Conservation (phyloP, 2,113 vertebrate genomes). For the Lepus timidus region DNA sequence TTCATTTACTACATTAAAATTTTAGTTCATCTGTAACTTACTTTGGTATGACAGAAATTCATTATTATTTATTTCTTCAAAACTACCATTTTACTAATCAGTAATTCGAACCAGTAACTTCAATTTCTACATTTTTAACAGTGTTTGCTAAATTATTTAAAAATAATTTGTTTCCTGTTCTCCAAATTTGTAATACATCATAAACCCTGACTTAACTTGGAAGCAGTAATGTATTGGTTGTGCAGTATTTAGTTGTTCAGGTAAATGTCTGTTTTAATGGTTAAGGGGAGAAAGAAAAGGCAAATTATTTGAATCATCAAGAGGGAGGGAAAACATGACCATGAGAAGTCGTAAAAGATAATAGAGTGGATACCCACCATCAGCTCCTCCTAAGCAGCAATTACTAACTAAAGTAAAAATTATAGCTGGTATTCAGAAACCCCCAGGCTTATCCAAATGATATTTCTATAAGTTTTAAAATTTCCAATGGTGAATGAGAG, state of each 20-base stretch:
- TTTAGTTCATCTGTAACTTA: not conserved
- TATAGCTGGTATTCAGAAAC: not conserved
- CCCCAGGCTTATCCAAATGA: not conserved
- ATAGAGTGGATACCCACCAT: rapidly evolving
- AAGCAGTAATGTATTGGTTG: not conserved
- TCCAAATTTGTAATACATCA: not conserved
- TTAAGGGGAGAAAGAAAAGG: not conserved
- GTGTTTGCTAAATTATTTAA: not conserved
- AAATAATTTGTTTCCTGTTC: not conserved
- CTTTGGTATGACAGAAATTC: not conserved
- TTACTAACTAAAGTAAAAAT: not conserved
- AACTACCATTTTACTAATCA: not conserved
- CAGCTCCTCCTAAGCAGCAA: not conserved
- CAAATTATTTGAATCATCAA: not conserved
- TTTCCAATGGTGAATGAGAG: not conserved
- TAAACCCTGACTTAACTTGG: not conserved
- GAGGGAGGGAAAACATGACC: not conserved
- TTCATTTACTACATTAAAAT: not conserved
- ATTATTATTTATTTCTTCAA: not conserved
- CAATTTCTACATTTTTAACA: not conserved
- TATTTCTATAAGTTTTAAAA: not conserved
- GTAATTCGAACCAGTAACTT: no score
- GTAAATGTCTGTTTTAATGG: constrained; percentile 21
- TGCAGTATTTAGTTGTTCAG: not conserved
- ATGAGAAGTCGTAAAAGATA: not conserved